phyloP scores from a whole-genome alignment of 2,797 vertebrate genomes.

The Protosalanx chinensis region DNA sequence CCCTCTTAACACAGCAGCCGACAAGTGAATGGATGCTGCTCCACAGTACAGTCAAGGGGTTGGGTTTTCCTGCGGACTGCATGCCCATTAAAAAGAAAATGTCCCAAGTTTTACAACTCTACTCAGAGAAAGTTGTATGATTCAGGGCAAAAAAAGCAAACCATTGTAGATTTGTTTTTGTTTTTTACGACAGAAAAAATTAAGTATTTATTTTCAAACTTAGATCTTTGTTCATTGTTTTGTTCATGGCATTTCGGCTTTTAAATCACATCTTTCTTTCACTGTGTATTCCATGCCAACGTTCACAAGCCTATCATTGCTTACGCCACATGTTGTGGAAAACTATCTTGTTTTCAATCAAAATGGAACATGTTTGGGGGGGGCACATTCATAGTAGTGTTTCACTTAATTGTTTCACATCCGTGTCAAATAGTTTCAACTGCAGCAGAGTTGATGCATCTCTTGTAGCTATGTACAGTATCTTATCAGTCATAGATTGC shows the following conservation, averaged over 20 bases:
- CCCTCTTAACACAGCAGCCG: conserved; percentile 83
- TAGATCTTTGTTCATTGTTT: conserved; percentile 64
- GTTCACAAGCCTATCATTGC: conserved; percentile 55
- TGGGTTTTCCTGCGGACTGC: conserved; percentile 86
- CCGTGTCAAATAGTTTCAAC: conserved; percentile 44
- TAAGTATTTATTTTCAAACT: conserved; percentile 81
- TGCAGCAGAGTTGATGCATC: conserved; percentile 41
- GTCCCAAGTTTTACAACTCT: conserved; percentile 87
- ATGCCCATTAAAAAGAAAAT: conserved; percentile 86
- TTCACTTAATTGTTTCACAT: conserved; percentile 27
- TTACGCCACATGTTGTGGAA: conserved; percentile 54
- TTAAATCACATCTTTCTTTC: conserved; percentile 54
- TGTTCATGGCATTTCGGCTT: conserved; percentile 58
- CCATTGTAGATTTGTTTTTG: conserved; percentile 50
- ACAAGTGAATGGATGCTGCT: conserved; percentile 86
- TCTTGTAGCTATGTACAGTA: conserved; percentile 35
- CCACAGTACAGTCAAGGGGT: conserved; percentile 80
- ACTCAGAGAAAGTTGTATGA: conserved; percentile 74
- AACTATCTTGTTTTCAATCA: conserved; percentile 56
- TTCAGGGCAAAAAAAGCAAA: conserved; percentile 60
- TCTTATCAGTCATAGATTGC: conserved; percentile 37
- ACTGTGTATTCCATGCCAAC: conserved; percentile 58
- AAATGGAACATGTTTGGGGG: conserved; percentile 56
- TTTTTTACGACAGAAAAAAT: conserved; percentile 49
- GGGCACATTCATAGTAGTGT: conserved; percentile 47